These are phyloP conservation scores for Brachypteracias leptosomus DNA, from an alignment of 2,113 vertebrate species.

Conservation along the genomic window DNA sequence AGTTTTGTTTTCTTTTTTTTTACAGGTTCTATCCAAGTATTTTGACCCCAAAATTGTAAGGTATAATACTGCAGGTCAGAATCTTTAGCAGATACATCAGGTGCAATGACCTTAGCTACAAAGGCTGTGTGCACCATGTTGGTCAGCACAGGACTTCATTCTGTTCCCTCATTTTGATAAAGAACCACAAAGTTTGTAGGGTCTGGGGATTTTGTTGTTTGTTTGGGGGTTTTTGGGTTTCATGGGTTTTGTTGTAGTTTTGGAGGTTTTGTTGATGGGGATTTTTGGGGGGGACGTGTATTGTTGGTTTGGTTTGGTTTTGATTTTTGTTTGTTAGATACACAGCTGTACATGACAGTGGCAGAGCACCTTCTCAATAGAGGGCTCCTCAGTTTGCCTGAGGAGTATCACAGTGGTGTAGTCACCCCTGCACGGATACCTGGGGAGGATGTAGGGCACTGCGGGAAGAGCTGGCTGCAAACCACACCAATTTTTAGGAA, in stretches of 20 bases:
- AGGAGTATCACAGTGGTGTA: fast-evolving
- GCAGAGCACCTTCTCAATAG: fast-evolving
- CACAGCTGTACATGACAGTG: fast-evolving
- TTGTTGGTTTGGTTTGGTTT: too few relatives aligned
- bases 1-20: not conserved
- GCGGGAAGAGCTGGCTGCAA: not conserved
- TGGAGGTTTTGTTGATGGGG: too few relatives aligned
- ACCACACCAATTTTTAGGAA: fast-evolving
- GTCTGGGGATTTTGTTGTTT: not conserved
- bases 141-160: not conserved
- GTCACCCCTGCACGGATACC: fast-evolving
- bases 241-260: too few relatives aligned
- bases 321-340: not conserved
- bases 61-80: not conserved
- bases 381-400: too few relatives aligned
- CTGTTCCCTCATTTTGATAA: not conserved
- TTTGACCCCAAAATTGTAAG: not conserved
- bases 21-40: not conserved
- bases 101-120: not conserved
- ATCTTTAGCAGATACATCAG: not conserved
- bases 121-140: not conserved
- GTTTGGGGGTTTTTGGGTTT: not conserved
- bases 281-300: too few relatives aligned
- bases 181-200: not conserved
- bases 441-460: fast-evolving